Evolutionary conservation across 2,113 vertebrate species (phyloP).

Genomic region (Alaudala cheleensis): DNA sequence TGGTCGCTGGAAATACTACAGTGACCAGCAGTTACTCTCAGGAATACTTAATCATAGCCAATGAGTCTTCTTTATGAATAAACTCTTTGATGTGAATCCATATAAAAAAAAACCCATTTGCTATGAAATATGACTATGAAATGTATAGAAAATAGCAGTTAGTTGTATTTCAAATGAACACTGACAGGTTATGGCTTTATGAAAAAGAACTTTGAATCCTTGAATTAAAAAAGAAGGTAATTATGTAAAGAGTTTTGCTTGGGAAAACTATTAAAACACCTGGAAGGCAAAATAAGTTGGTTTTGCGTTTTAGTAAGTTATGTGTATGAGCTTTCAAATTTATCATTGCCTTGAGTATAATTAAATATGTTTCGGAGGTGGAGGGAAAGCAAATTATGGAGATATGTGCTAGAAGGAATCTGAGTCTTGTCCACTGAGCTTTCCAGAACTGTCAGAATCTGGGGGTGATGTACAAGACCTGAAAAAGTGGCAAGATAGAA

Average conservation of each 20-base stretch:
- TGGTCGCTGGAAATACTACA: neutral
- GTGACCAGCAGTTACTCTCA: neutral
- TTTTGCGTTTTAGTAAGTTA: neutral
- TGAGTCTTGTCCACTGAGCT: neutral
- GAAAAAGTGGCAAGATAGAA: neutral
- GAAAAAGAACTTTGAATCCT: neutral
- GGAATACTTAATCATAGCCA: neutral
- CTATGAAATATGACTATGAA: neutral
- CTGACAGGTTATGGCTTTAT: neutral
- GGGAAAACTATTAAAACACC: neutral
- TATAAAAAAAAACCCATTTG: neutral
- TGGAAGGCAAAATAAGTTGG: neutral
- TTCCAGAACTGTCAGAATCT: neutral
- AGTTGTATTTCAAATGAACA: neutral
- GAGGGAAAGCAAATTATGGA: neutral
- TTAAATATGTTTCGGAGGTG: neutral
- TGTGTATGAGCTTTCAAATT: neutral
- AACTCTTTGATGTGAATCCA: neutral
- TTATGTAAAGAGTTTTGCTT: neutral
- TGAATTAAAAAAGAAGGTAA: neutral
- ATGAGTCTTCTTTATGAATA: neutral
- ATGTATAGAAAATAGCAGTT: neutral
- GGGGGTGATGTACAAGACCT: neutral
- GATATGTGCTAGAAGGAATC: neutral
- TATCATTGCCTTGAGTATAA: neutral